Conservation (phyloP, 2,797 vertebrate species). For the Jordanella pulchra region DNA sequence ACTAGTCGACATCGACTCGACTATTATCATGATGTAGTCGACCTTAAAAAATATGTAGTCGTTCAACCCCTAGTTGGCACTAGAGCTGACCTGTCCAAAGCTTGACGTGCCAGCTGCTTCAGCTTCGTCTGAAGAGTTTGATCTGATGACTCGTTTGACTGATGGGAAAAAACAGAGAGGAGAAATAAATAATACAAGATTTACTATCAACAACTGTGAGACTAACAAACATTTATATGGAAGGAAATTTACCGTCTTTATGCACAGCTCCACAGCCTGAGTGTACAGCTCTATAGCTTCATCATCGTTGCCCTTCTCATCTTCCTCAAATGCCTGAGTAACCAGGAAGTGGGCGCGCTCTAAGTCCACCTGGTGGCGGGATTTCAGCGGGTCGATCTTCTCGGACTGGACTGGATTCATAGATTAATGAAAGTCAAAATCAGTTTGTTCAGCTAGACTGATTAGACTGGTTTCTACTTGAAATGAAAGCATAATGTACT, state of each 20-base stretch:
- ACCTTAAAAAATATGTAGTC: too few relatives aligned
- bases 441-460: too few relatives aligned
- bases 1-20: too few relatives aligned
- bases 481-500: too few relatives aligned
- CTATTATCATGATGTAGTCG: too few relatives aligned
- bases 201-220: not conserved
- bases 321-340: slow-evolving; percentile 97
- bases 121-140: slow-evolving; percentile 89
- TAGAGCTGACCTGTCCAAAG: slow-evolving; percentile 87
- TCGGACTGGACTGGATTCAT: slow-evolving; percentile 87
- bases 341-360: slow-evolving; percentile 96
- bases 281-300: slow-evolving; percentile 96
- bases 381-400: slow-evolving; percentile 90
- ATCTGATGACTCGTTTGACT: slow-evolving; percentile 96
- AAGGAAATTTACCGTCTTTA: slow-evolving; percentile 86
- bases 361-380: slow-evolving; percentile 92
- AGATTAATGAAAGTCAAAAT: not conserved
- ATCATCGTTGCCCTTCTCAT: slow-evolving; percentile 90
- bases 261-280: slow-evolving; percentile 96
- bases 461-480: not conserved
- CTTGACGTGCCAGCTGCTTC: slow-evolving; percentile 94
- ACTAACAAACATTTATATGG: not conserved
- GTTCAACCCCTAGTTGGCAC: not conserved
- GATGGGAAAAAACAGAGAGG: slow-evolving; percentile 31
- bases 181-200: slow-evolving; percentile 13